phyloP scores from a whole-genome alignment of 2,113 vertebrate species.

The Anolis carolinensis region DNA sequence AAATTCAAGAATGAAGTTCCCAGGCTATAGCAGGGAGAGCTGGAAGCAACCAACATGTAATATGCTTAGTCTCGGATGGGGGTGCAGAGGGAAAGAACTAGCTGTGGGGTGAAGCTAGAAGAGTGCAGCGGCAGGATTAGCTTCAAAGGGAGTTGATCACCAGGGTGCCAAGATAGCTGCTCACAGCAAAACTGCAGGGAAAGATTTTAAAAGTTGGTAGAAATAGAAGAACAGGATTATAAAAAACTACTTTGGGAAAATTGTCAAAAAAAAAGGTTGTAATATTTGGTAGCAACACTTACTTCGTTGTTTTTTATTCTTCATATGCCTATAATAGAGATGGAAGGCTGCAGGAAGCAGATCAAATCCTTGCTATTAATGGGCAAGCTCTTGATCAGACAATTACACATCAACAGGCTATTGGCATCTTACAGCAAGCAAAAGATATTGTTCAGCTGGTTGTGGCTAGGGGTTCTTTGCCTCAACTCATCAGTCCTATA shows the following conservation, averaged over 20 bases:
- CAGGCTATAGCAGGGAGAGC: constrained; percentile 38
- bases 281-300: constrained; percentile 39
- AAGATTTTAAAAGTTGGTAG: constrained; percentile 28
- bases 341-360: constrained; percentile 90
- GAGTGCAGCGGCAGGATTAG: constrained; percentile 47
- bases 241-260: constrained; percentile 48
- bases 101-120: constrained; percentile 43
- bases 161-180: constrained; percentile 21
- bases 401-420: constrained; percentile 94
- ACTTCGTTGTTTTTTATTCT: constrained; percentile 10
- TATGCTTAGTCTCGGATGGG: constrained; percentile 49
- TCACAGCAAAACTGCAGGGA: constrained; percentile 54
- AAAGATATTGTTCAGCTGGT: constrained; percentile 88
- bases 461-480: constrained; percentile 87
- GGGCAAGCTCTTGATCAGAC: constrained; percentile 89
- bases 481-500: constrained; percentile 84
- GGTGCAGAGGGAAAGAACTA: constrained; percentile 40
- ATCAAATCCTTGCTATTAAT: constrained; percentile 95
- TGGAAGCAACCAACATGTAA: constrained; percentile 34
- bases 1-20: constrained; percentile 51
- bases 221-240: constrained; percentile 53
- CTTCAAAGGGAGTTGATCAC: constrained; percentile 56
- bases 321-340: constrained; percentile 76
- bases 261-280: constrained; percentile 34
- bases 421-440: constrained; percentile 89